phyloP scores from a whole-genome alignment of 2,113 vertebrate species.

The Chlamydotis undulata region DNA sequence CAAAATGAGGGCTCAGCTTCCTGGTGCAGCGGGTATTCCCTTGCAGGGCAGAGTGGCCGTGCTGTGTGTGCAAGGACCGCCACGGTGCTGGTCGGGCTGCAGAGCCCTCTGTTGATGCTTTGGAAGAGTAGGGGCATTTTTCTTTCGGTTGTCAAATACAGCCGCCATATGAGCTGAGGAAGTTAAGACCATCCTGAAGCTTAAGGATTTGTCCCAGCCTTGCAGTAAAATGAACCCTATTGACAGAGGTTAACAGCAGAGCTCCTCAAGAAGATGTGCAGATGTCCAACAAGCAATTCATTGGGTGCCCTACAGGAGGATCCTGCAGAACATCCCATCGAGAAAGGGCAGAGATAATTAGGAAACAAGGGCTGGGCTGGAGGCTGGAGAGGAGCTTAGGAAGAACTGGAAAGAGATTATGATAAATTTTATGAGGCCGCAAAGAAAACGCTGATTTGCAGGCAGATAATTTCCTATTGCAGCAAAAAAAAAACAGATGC shows the following conservation, averaged over 20 bases:
- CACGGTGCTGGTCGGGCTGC: background rate
- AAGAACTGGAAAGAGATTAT: background rate
- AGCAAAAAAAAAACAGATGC: background rate
- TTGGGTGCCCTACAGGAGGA: rapidly evolving
- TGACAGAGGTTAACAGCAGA: background rate
- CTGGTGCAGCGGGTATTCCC: rapidly evolving
- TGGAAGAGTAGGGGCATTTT: background rate
- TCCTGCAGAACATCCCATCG: background rate
- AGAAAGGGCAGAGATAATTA: background rate
- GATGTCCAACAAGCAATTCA: background rate
- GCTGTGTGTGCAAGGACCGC: background rate
- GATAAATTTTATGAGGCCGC: background rate
- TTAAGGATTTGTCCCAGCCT: background rate
- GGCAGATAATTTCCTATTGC: background rate
- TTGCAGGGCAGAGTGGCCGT: background rate
- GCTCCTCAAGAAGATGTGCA: background rate
- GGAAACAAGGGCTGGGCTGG: rapidly evolving
- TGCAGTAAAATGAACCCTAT: background rate
- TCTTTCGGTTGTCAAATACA: background rate
- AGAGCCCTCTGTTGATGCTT: background rate
- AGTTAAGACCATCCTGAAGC: background rate
- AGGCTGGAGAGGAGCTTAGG: background rate
- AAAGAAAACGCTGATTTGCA: background rate
- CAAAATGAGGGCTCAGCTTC: background rate
- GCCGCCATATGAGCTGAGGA: background rate